phyloP scores from a whole-genome alignment of 1,140 invertebrate species.

The Conus betulinus region DNA sequence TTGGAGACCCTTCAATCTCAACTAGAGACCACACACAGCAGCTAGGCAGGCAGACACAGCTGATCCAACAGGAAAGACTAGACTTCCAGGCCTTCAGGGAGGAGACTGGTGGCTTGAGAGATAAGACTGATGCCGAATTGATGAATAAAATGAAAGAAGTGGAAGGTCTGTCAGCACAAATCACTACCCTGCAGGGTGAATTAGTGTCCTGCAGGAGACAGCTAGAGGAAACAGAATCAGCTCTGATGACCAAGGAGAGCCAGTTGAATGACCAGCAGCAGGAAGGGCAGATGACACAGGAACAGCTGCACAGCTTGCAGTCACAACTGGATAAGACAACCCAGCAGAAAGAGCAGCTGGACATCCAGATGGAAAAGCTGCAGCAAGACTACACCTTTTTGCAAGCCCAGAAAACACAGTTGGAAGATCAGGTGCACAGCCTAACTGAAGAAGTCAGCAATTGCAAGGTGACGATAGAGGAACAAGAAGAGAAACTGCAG shows the following conservation, averaged over 20 bases:
- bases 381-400: slow-evolving; percentile 15
- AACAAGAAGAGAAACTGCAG: slow-evolving; percentile 35
- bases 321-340: slow-evolving; percentile 14
- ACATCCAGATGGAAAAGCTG: slow-evolving; percentile 1
- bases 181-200: background rate
- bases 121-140: background rate
- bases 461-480: background rate
- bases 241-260: background rate
- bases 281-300: background rate
- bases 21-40: background rate
- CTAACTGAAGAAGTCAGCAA: slow-evolving; percentile 26
- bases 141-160: background rate
- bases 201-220: background rate
- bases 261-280: background rate
- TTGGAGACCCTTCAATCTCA: slow-evolving; percentile 14
- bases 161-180: background rate
- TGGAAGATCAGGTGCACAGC: slow-evolving; percentile 19
- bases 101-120: slow-evolving; percentile 31
- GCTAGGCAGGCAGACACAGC: background rate
- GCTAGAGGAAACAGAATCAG: background rate
- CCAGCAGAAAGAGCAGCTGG: background rate
- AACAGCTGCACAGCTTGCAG: background rate
- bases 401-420: slow-evolving; percentile 1
- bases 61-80: background rate
- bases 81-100: background rate